phyloP scores from a whole-genome alignment of 2,888 invertebrate species.

The Rhingia rostrata region DNA sequence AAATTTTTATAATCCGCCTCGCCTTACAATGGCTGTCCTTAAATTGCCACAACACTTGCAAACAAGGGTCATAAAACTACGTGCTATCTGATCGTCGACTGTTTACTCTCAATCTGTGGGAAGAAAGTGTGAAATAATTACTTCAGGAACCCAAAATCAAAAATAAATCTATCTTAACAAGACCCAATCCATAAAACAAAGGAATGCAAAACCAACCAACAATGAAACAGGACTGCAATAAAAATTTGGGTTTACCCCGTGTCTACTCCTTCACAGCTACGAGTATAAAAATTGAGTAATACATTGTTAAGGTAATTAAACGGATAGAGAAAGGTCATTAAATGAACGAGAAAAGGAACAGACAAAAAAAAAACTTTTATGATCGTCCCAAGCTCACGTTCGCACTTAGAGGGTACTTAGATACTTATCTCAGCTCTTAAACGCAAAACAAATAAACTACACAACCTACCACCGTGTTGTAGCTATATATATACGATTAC shows the following conservation, averaged over 20 bases:
- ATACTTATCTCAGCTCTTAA: conserved; percentile 50
- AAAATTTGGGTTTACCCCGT: background rate
- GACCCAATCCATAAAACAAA: conserved; percentile 56
- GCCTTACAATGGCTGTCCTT: too few species aligned
- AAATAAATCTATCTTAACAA: conserved; percentile 3
- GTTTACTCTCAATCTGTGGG: conserved; percentile 10
- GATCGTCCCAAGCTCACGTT: conserved; percentile 61
- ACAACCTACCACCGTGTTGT: conserved; percentile 7
- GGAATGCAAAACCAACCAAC: conserved; percentile 49
- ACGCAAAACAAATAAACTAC: conserved; percentile 47
- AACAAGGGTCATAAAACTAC: conserved; percentile 41
- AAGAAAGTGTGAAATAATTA: conserved; percentile 67
- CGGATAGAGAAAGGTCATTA: conserved; percentile 65
- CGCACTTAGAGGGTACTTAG: conserved; percentile 65
- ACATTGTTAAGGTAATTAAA: conserved; percentile 68
- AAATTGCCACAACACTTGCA: background rate
- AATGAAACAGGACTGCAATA: conserved; percentile 22
- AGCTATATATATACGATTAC: conserved; percentile 8
- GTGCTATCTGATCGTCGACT: conserved; percentile 40
- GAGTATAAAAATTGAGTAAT: conserved; percentile 35
- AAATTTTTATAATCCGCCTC: too few species aligned
- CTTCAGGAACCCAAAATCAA: conserved; percentile 18
- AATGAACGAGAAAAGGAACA: background rate
- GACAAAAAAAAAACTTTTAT: conserved; percentile 38
- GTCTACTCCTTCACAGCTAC: conserved; percentile 1